Evolutionary conservation across 2,888 invertebrate genomes (phyloP).

Genomic region (Periphyllus acericola): DNA sequence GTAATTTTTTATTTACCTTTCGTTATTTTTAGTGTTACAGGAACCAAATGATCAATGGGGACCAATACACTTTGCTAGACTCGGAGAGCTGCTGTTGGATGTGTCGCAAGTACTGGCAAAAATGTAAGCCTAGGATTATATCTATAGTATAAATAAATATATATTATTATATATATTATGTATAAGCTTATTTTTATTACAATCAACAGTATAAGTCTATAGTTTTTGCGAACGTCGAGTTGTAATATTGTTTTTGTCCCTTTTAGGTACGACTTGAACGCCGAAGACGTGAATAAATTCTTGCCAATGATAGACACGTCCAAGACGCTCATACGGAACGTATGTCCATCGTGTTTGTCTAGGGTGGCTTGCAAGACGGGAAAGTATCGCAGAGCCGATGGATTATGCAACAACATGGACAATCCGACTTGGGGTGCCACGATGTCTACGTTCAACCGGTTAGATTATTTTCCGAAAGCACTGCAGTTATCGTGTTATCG

Average conservation of each 20-base stretch:
- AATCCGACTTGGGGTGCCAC: slow-evolving; percentile 91
- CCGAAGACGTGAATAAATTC: slow-evolving; percentile 88
- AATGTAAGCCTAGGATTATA: slow-evolving; percentile 73
- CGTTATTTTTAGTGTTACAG: slow-evolving; percentile 75
- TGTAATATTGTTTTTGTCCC: background rate
- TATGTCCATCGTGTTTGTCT: slow-evolving; percentile 87
- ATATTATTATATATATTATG: no score
- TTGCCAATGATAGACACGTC: slow-evolving; percentile 88
- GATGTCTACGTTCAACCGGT: slow-evolving; percentile 86
- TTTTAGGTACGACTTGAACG: slow-evolving; percentile 81
- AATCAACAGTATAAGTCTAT: background rate
- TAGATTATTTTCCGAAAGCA: background rate
- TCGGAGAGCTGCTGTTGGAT: slow-evolving; percentile 86
- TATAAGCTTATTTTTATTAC: background rate
- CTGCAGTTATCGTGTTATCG: no score
- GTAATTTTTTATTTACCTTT: background rate
- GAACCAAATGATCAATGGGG: slow-evolving; percentile 85
- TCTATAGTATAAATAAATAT: no score
- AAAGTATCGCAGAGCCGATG: slow-evolving; percentile 87
- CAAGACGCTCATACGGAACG: slow-evolving; percentile 84
- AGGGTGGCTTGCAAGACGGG: slow-evolving; percentile 89
- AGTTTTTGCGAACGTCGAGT: background rate
- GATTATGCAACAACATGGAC: slow-evolving; percentile 87
- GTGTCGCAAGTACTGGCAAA: slow-evolving; percentile 84
- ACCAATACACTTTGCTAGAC: slow-evolving; percentile 84